Evolutionary conservation across 2,888 invertebrate genomes (phyloP), one percentile per base, ranked within the genome.

Genomic region (Galerucella pusilla): DNA sequence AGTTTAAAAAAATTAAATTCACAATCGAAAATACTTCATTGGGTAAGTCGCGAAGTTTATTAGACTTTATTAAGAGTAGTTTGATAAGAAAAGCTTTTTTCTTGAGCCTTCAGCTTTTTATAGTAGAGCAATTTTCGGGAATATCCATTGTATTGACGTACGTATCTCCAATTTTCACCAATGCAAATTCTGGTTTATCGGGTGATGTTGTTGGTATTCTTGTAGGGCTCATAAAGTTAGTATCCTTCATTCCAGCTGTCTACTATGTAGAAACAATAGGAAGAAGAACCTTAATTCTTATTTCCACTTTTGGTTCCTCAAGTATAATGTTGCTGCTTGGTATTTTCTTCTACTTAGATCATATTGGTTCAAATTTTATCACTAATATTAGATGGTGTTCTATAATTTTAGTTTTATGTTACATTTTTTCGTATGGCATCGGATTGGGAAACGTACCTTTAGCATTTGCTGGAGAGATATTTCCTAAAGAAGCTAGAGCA

Each of bases 381-480:
- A 83, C 85, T 0, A 85, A 81, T n/a, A 88, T 94, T 64, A 85
- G 89, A 0, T 94, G 93, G 91, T 85, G 95, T 46, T 95, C 95
- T 0, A 89, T 95, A 12, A 85, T 91, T 4, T 91, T 93, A 0
- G 86, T 95, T 66, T 90, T 94, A 0, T 79, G 93, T 16, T 95
- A 92, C 88, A 93, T 94, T 76, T 87, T 92, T 71, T 91, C 92
- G 0, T 95, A 94, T 88, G 93, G 93, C 77, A 2, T 83, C 88
- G 91, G 92, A 0, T 90, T 93, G 71, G 94, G 96, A 2, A 93
- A 94, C 0, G 85, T 95, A 54, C 93, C 94, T 0, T 94, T 94
- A 94, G 92, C 94, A 0, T 91, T 95, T 46, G 91, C 94, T 90
- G 92, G 94, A 0, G 96, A 96, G 86, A 90, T 96, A 87, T 93